These are phyloP conservation scores for Coremacera marginata DNA, from an alignment of 2,888 invertebrate species.

Conservation along the genomic window DNA sequence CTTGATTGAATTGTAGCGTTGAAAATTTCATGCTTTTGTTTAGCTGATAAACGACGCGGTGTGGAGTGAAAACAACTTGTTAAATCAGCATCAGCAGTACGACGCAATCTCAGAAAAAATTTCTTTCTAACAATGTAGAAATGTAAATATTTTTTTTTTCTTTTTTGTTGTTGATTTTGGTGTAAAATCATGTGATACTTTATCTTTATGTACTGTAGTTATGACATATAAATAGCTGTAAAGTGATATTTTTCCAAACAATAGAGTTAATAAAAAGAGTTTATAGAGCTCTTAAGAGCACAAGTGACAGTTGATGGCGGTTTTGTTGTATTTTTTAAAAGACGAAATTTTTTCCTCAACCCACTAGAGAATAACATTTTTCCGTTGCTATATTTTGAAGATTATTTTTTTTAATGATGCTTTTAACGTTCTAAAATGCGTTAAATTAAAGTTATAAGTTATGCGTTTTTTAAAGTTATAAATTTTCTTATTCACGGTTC, in stretches of 20 bases:
- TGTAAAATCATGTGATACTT: not conserved
- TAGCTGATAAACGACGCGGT: not conserved
- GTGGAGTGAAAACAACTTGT: conserved; percentile 19
- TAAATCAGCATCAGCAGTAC: conserved; percentile 4
- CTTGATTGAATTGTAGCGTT: conserved; percentile 35
- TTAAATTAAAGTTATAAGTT: too few species aligned
- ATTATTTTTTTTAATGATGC: too few species aligned
- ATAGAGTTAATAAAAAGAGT: not conserved
- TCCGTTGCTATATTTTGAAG: too few species aligned
- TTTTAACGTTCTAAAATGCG: too few species aligned
- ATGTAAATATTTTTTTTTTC: not conserved
- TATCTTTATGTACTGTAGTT: not conserved
- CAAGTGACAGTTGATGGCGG: too few species aligned
- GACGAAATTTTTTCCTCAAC: too few species aligned
- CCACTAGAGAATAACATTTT: too few species aligned
- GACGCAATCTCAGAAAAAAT: not conserved
- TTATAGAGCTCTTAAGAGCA: too few species aligned
- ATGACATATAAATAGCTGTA: not conserved
- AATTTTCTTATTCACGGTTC: too few species aligned
- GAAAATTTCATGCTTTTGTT: conserved; percentile 28
- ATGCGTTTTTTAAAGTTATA: too few species aligned
- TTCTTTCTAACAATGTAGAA: not conserved
- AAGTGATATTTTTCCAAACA: not conserved
- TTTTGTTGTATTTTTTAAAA: too few species aligned
- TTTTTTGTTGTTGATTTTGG: not conserved